Base-by-base conservation (phyloP, 1,140 invertebrate species). In the Steinernema khuongi region DNA sequence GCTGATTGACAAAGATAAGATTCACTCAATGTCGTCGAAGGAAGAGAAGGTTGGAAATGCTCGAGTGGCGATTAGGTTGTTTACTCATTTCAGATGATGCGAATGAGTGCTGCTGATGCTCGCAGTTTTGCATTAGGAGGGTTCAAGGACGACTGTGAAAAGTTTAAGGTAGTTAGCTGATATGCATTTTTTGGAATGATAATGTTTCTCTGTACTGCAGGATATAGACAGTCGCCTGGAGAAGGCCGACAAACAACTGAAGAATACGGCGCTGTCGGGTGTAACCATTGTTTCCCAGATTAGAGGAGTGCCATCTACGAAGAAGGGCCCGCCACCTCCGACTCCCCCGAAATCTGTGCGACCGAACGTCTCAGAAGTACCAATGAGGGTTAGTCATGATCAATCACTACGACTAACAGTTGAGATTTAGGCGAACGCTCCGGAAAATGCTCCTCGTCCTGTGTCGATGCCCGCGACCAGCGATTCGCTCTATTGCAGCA, bases 11-110 rank as follows among this genome's bases (percentile, higher is more conserved):
- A 17, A 31, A 31, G 70, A 75, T 7, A 74, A 60, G 22, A n/a
- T 60, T 26, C 50, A 60, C 26, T 60, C 50, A 14, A 67, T 75
- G 73, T 74, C 41, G 14, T 50, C 71, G 14, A 66, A 75, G 28
- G 74, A 75, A 26, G 74, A 75, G 29, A 75, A 75, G 71, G 73
- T 74, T 18, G 22, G 71, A 31, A 2, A 71, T n/a, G n/a, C n/a
- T n/a, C 22, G n/a, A 18, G 68, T 17, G 73, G 44, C 1, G 18
- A 4, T 11, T 31, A 4, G 32, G 68, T 30, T 7, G 18, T 26
- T 30, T 70, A 22, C 44, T 14, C 1, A 7, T 43, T 75, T 28
- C 29, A 74, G 72, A 75, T 75, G 26, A 75, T 75, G 71, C 68
- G 72, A 14, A 36, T 70, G 4, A 31, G 18, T n/a, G 71, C 33